Conservation (phyloP, 2,113 vertebrate genomes). For the Hucho hucho region DNA sequence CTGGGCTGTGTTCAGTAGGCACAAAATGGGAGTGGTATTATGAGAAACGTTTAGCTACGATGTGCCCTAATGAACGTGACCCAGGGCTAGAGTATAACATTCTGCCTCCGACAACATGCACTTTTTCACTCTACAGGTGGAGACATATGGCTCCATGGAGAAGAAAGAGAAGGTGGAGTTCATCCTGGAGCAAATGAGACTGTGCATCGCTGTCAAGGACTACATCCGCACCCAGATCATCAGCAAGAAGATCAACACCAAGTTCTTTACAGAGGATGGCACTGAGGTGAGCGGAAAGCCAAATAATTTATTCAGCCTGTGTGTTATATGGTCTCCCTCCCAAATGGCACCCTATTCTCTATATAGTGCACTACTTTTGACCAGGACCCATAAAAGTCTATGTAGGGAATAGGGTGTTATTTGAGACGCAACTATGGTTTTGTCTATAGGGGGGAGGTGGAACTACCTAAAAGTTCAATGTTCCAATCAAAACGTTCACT, state of each 20-base stretch:
- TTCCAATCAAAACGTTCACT: no score
- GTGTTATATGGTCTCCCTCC: not conserved
- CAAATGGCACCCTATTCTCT: no score
- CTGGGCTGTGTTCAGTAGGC: no score
- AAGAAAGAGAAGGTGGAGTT: slow-evolving; percentile 98
- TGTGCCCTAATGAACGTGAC: no score
- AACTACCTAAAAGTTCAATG: not conserved
- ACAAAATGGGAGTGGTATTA: no score
- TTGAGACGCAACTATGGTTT: no score
- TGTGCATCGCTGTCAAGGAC: slow-evolving; percentile 97
- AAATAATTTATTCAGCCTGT: no score
- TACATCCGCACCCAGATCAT: slow-evolving; percentile 98
- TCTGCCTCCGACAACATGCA: not conserved
- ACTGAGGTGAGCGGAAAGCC: slow-evolving; percentile 78
- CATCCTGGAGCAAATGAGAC: slow-evolving; percentile 98
- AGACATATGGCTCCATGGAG: slow-evolving; percentile 98
- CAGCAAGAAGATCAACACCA: slow-evolving; percentile 99
- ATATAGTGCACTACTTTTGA: no score
- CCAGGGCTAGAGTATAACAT: no score
- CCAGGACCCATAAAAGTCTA: no score
- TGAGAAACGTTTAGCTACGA: no score
- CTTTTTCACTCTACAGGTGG: slow-evolving; percentile 77
- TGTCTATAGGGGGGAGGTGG: not conserved
- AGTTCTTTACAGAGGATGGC: slow-evolving; percentile 96
- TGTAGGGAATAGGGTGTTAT: no score